Evolutionary conservation across 2,113 vertebrate genomes (phyloP), one percentile per base, ranked within the genome.

Genomic region (Archilochus colubris): DNA sequence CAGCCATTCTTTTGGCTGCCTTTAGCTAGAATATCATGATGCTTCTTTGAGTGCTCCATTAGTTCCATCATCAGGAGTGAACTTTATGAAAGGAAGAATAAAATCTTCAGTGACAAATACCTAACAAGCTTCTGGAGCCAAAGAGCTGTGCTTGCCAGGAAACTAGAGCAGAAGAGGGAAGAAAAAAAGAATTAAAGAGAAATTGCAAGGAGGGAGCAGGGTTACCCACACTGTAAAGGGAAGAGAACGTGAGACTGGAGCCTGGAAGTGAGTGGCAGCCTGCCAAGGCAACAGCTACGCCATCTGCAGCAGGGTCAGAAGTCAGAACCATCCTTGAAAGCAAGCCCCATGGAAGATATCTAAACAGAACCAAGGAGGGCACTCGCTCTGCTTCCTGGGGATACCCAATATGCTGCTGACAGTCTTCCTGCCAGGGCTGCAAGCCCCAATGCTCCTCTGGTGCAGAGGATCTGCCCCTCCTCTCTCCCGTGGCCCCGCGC

Each of bases 261-360:
- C 64, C 11, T 15, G 73, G 94, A 88, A 93, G 89, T 91, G 82
- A 74, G 46, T 88, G 96, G 95, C 93, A 88, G 66, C 30, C 93
- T 91, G 94, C 94, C 96, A 95, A 96, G 74, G 44, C 82, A 81
- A 80, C 80, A 91, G 85, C 14, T 78, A 58, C 1, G 4, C 95
- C 95, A 95, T 95, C 96, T 97, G 95, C 85, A 14, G 68, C 61
- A 9, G 77, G 91, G 96, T 90, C 91, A 91, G 62, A 12, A 93
- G 94, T 70, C 94, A 86, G 72, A 95, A 61, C 43, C 94, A 75
- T 91, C 94, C 89, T n/a, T 33, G 63, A 95, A 93, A 88, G 94
- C 30, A 77, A 88, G 91, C 82, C 82, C 94, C 75, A 12, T 12
- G 81, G 57, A 94, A 95, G 89, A 84, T 40, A 94, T 66, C 91